Conservation (phyloP, 2,113 vertebrate species). For the Heterocephalus glaber region DNA sequence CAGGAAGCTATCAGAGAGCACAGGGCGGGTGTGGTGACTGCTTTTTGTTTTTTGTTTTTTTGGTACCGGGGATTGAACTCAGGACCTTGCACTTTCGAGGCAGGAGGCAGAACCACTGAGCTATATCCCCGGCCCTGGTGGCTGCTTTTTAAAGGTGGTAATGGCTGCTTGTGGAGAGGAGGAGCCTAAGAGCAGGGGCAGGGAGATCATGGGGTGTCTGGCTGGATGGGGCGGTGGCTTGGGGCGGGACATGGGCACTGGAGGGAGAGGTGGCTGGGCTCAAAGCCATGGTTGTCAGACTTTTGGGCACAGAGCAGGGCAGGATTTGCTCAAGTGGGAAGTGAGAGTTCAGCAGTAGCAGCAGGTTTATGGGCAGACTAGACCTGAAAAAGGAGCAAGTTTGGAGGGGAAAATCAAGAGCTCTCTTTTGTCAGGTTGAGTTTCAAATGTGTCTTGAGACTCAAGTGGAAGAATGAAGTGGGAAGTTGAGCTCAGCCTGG, state of each 20-base stretch:
- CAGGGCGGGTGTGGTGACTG: neutral
- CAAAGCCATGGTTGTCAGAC: neutral
- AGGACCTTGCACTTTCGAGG: no score
- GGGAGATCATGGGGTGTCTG: neutral
- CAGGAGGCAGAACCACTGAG: no score
- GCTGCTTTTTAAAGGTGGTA: neutral
- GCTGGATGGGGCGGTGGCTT: neutral
- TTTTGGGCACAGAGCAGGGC: neutral
- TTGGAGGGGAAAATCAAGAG: neutral
- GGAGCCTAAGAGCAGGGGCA: neutral
- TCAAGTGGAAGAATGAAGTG: neutral
- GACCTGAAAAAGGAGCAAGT: neutral
- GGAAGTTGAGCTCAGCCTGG: neutral
- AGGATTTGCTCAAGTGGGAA: neutral
- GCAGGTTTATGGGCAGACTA: no score
- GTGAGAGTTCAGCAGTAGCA: neutral
- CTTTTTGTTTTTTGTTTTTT: no score
- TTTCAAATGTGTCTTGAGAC: neutral
- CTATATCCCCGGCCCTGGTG: no score
- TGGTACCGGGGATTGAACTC: no score
- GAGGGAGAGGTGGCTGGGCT: neutral
- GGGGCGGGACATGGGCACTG: neutral
- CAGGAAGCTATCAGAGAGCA: neutral
- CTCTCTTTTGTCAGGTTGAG: neutral
- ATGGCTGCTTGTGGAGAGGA: neutral